Evolutionary conservation across 2,113 vertebrate genomes (phyloP), one percentile per base, ranked within the genome.

Genomic region (Ammodytes marinus): DNA sequence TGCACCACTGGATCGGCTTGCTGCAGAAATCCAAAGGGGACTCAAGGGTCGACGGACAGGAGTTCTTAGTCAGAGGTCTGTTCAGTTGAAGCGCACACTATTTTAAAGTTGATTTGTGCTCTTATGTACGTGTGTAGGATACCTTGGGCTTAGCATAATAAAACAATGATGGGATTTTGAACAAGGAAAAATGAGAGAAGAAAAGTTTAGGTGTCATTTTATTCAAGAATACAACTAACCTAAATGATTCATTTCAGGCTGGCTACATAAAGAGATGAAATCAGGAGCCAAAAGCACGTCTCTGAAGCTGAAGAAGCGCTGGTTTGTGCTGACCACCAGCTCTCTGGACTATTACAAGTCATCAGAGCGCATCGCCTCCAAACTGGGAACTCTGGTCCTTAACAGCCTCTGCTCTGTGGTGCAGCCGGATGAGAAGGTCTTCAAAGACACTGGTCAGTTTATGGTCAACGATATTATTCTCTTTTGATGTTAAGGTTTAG

Each of bases 1-100:
- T 98, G 97, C 97, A 98, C 77, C 97, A 98, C 90, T 98, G 97
- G 97, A 98, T 98, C 78, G 96, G 97, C 37, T 94, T 98, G 74
- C 94, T 98, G 86, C 97, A 98, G 93, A 97, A 97, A 80, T 96
- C 97, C 0, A 97, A 97, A 76, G 96, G 97, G 63, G 97, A 98
- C 88, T 90, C 96, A 50, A 96, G 92, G 84, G 94, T 95, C 0
- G 97, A 97, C 27, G 97, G 97, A 6, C 97, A 97, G 91, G 97
- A 98, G 80, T 97, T 98, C 85, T 84, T 97, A 52, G 96, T 98
- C 83, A 95, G 97, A 95, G 97, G 97, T 98, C 83, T 79, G 91
- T 72, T 27, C 19, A 13, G 17, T 0, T 27, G 15, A 57, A 0
- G 53, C n/a, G 50, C 47, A 6, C 11, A 59, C 11, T 6, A 47